phyloP scores from a whole-genome alignment of 2,888 invertebrate species.

The Myopa testacea region DNA sequence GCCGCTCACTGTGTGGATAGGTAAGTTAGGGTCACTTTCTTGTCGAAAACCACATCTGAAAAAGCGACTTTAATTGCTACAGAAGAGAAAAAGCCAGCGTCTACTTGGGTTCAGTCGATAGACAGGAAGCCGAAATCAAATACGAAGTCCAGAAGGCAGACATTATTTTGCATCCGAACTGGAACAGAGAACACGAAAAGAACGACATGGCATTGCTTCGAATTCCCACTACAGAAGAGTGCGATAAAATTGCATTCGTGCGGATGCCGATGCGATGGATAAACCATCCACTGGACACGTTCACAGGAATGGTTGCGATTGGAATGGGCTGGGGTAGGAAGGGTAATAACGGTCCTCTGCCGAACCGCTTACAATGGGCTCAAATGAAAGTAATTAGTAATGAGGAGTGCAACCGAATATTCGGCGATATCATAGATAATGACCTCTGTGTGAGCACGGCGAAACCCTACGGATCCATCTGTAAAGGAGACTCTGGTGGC shows the following conservation, averaged over 20 bases:
- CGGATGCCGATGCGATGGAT: background rate
- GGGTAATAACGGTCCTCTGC: background rate
- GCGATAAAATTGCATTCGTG: background rate
- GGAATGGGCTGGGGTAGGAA: background rate
- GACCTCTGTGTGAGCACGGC: background rate
- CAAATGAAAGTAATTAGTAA: background rate
- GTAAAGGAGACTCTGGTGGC: background rate
- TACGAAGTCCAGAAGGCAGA: background rate
- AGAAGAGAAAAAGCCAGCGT: background rate
- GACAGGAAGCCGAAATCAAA: background rate
- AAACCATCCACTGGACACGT: background rate
- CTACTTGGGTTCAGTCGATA: background rate
- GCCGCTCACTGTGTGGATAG: conserved; percentile 7
- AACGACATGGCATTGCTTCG: background rate
- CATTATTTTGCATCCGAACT: background rate
- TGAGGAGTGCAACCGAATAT: background rate
- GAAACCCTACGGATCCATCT: background rate
- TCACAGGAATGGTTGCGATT: too few species aligned
- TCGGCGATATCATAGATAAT: background rate
- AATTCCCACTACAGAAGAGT: background rate
- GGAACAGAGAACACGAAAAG: background rate
- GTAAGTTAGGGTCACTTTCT: background rate
- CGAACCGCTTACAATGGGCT: background rate
- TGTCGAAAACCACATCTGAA: background rate
- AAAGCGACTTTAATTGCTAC: background rate